Evolutionary conservation across 2,113 vertebrate genomes (phyloP), one percentile per base, ranked within the genome.

Genomic region (Euleptes europaea): DNA sequence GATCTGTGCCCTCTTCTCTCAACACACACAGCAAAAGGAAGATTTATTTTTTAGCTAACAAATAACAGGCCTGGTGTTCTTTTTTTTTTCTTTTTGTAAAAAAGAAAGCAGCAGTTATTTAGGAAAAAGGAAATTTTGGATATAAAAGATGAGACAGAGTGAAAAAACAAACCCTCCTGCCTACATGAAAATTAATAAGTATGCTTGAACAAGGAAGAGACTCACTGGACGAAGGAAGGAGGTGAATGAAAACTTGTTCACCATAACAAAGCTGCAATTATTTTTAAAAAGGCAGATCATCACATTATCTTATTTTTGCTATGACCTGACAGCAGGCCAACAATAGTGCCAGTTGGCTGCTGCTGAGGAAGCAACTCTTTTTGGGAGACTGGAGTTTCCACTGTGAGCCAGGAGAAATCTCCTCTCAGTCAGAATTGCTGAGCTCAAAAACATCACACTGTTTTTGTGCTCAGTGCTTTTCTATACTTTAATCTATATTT

Each of bases 251-350:
- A 88, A 67, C 28, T 47, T 88, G 75, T 11, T 42, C 17, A 88
- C 35, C 86, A 10, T 42, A 83, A 63, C 66, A 87, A 42, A 5
- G 81, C 23, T 51, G 47, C 23, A 1, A 42, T 0, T 17, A 70
- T 80, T 26, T 71, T 69, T 84, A 54, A 78, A 67, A 84, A 35
- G 49, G 66, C 33, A 33, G 4, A 51, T 19, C 57, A 42, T 74
- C 72, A 67, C 14, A 72, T 72, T 89, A 40, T 26, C 13, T 2
- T 66, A 10, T 85, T 79, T 85, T 86, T 90, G n/a, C n/a, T 78
- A 81, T 88, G 69, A 78, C 72, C 88, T 85, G 87, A 89, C 88
- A 86, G 65, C 73, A 81, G 49, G 21, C 15, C 73, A 85, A 47
- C 31, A 84, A 80, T 47, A 23, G 40, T 80, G 71, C 49, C 74